A percentile compares a stretch with the other conserved stretches of the same genome.
These are phyloP conservation scores for Drosophila koepferae DNA, from an alignment of 2,888 invertebrate species.

Conservation along the genomic window DNA sequence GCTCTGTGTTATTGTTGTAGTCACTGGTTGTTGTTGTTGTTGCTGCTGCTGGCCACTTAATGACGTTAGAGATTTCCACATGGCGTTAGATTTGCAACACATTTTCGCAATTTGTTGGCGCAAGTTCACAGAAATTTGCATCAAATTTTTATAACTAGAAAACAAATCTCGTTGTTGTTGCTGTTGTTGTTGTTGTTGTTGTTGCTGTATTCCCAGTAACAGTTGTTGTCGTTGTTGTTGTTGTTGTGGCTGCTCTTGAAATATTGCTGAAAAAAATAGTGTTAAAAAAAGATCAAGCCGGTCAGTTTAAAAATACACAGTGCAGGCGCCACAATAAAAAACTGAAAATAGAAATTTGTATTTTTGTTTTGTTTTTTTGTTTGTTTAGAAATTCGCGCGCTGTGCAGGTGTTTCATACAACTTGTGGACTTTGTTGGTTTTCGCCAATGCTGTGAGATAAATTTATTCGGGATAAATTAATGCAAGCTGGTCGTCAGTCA, in stretches of 20 bases:
- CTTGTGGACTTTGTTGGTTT: conserved; percentile 38
- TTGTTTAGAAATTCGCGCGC: conserved; percentile 58
- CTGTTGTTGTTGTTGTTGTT: conserved; percentile 18
- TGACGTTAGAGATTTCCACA: conserved; percentile 62
- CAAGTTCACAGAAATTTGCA: conserved; percentile 70
- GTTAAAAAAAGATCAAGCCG: conserved; percentile 66
- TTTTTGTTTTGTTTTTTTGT: conserved; percentile 43
- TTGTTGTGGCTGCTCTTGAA: conserved; percentile 53
- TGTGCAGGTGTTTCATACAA: conserved; percentile 71
- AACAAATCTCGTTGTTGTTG: conserved; percentile 16
- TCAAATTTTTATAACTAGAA: conserved; percentile 43
- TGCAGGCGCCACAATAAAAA: conserved; percentile 51
- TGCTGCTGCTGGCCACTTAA: conserved; percentile 42
- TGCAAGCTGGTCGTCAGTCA: conserved; percentile 51
- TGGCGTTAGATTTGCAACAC: conserved; percentile 74
- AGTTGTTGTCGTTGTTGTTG: conserved; percentile 20
- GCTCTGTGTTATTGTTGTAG: conserved; percentile 9
- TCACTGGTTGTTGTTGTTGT: conserved; percentile 27
- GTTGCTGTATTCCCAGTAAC: conserved; percentile 28
- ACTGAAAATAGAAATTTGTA: conserved; percentile 30
- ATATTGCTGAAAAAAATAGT: conserved; percentile 64
- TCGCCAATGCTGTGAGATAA: conserved; percentile 32
- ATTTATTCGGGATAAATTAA: conserved; percentile 43
- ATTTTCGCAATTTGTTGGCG: conserved; percentile 65
- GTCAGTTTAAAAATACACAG: conserved; percentile 72